Base-by-base conservation (phyloP, 2,797 vertebrate species). In the Falco cherrug region DNA sequence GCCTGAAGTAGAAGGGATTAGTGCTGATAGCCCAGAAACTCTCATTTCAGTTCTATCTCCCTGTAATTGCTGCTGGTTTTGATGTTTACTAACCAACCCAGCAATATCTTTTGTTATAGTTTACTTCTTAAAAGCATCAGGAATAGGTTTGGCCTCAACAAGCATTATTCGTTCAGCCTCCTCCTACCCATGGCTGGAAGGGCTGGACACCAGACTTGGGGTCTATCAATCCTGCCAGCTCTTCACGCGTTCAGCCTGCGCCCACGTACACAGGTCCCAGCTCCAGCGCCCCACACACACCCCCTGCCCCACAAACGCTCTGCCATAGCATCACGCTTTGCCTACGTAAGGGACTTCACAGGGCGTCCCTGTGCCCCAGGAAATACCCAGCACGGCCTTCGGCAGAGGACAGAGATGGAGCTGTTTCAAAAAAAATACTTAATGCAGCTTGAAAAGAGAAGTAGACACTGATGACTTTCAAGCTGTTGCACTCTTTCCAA, bases 261-360 rank as follows among this genome's bases (percentile, higher is more conserved):
- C 4, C 11, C 7, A 5, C 1, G 16, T 8, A 11, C 1, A 7
- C 1, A 21, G 26, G 28, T 26, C 10, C n/a, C 29, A 22, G 15
- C 14, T 21, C 51, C 47, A 13, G 50, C 31, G 26, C 45, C 51
- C 39, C 51, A 41, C 47, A 4, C 5, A 10, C 37, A 10, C 5
- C 10, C 7, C 20, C 16, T 18, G 57, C 18, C 24, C 48, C 57
- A 10, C 3, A 21, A n/a, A 47, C 24, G 65, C 71, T 61, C 1
- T 24, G 50, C 12, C 77, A 39, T 1, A 57, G 65, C 50, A 24
- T 25, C 43, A 20, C 4, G 12, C 61, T 56, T 37, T 70, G 70
- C 41, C 93, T 95, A 17, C 96, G 96, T 85, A 82, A 93, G 97
- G 97, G 97, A 98, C 92, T 97, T 98, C 97, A 98, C 96, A 96